Conservation (phyloP, 2,797 vertebrate species). For the Adrianichthys oophorus region DNA sequence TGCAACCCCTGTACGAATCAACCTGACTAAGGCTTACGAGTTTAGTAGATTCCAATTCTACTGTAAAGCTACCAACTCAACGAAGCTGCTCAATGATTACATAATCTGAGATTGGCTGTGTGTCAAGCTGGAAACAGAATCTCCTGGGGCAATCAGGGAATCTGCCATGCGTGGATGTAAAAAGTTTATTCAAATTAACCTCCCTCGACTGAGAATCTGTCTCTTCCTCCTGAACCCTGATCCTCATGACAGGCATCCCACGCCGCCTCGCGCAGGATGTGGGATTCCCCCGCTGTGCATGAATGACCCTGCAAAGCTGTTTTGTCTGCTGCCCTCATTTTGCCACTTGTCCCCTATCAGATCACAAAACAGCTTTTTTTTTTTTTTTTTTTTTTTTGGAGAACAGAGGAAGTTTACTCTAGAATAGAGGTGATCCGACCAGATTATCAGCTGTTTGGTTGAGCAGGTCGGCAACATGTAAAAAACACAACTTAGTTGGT, state of each 20-base stretch:
- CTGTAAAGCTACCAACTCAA: slow-evolving; percentile 25
- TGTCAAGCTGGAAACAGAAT: neutral
- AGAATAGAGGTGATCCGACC: slow-evolving; percentile 33
- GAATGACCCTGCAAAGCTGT: slow-evolving; percentile 53
- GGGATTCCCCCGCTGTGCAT: slow-evolving; percentile 47
- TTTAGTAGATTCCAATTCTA: slow-evolving; percentile 24
- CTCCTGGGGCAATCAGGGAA: slow-evolving; percentile 1
- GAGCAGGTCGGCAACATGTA: slow-evolving; percentile 1
- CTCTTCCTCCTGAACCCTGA: slow-evolving; percentile 30
- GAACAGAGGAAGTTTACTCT: slow-evolving; percentile 54
- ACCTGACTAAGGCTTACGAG: neutral
- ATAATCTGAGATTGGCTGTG: slow-evolving; percentile 19
- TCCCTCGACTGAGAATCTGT: slow-evolving; percentile 14
- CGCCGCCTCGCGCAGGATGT: slow-evolving; percentile 52
- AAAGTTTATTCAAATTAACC: slow-evolving; percentile 20
- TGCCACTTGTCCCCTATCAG: slow-evolving; percentile 35
- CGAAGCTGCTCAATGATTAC: slow-evolving; percentile 25
- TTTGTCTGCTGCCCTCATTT: slow-evolving; percentile 52
- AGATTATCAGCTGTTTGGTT: slow-evolving; percentile 1
- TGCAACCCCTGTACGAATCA: no score
- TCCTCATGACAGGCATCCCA: slow-evolving; percentile 49
- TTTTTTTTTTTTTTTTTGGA: slow-evolving; percentile 7
- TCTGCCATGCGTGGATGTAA: neutral
- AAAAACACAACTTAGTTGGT: neutral
- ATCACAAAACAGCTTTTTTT: slow-evolving; percentile 27